phyloP scores from a whole-genome alignment of 37 sponge, comb jelly and placozoan species.

The Petrosia ficiformis region DNA sequence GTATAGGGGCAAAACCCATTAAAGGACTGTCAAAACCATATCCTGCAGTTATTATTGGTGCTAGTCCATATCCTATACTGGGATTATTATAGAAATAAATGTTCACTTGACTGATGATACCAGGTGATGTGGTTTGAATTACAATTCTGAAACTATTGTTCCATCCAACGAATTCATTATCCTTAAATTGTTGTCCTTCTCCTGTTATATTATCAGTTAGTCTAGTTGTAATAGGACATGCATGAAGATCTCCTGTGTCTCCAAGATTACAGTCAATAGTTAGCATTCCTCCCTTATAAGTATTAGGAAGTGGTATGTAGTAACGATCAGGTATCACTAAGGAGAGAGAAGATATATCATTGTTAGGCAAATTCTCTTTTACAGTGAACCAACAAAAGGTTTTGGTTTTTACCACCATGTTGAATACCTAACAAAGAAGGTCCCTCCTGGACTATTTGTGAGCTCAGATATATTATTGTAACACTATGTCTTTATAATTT shows the following conservation, averaged over 20 bases:
- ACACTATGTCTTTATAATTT: no score
- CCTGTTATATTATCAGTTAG: neutral
- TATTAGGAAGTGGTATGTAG: neutral
- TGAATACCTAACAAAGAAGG: no score
- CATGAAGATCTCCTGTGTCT: neutral
- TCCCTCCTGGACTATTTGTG: no score
- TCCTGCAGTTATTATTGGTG: neutral
- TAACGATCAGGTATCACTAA: neutral
- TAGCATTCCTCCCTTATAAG: neutral
- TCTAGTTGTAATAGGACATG: neutral
- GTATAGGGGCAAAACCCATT: neutral
- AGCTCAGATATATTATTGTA: no score
- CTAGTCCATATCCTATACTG: slow-evolving; percentile 41
- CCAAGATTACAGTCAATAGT: neutral
- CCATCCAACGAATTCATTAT: neutral
- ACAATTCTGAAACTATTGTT: neutral
- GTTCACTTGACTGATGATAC: slow-evolving; percentile 16
- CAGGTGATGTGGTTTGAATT: neutral
- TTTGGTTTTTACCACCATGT: no score
- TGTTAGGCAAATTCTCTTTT: no score
- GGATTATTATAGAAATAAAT: slow-evolving; percentile 57
- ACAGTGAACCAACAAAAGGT: no score
- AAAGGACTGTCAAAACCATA: neutral
- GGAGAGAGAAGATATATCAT: neutral
- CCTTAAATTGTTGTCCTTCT: neutral